A percentile compares a stretch with the other conserved stretches of the same genome.
Evolutionary conservation across 23 tunicate species (phyloP).

Genomic region (Aplidium turbinatum): DNA sequence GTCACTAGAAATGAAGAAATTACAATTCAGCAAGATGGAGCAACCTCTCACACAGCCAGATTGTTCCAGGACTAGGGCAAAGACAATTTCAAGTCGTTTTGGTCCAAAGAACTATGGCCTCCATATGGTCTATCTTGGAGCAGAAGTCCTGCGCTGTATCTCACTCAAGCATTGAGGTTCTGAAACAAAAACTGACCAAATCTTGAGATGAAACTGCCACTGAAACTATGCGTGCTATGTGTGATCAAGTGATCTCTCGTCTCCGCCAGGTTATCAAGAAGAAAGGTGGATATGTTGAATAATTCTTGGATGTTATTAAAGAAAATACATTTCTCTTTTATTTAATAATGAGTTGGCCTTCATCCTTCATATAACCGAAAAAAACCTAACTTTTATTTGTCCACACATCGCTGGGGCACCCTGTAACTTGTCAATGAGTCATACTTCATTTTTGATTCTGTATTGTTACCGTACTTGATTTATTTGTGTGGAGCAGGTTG

Average conservation of each 20-base stretch:
- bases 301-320: too few species aligned
- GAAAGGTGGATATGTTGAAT: neutral
- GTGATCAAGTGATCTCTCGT: neutral
- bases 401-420: neutral
- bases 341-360: neutral
- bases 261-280: neutral
- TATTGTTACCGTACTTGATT: too few species aligned
- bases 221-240: neutral
- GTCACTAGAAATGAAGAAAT: neutral
- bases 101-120: neutral
- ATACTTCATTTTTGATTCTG: too few species aligned
- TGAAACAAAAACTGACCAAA: neutral
- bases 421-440: too few species aligned
- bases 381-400: neutral
- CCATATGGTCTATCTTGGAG: neutral
- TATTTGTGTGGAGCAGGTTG: too few species aligned
- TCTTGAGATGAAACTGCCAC: neutral
- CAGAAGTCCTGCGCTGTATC: neutral
- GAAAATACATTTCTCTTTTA: too few species aligned
- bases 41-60: slow-evolving; percentile 9
- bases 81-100: neutral
- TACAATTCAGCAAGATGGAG: neutral
- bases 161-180: slow-evolving; percentile 1
- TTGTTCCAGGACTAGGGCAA: neutral
- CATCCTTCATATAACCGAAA: neutral